These are phyloP conservation scores for Diabrotica balteata DNA, from an alignment of 2,888 invertebrate species.

Conservation along the genomic window DNA sequence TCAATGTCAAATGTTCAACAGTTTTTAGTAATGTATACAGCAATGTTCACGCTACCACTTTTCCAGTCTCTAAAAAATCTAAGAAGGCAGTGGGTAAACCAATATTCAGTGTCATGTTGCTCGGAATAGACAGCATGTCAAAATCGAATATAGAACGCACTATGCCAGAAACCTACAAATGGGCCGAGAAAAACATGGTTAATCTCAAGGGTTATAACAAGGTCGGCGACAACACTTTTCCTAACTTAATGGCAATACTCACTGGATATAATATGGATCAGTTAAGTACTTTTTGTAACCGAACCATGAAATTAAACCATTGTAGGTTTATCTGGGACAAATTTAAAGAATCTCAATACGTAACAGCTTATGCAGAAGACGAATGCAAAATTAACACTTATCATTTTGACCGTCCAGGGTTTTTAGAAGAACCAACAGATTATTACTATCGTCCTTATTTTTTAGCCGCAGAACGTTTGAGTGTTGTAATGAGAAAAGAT, in stretches of 20 bases:
- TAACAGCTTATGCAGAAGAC: slow-evolving; percentile 84
- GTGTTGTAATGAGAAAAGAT: slow-evolving; percentile 61
- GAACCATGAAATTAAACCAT: slow-evolving; percentile 69
- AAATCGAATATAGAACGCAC: slow-evolving; percentile 76
- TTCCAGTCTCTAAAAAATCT: slow-evolving; percentile 13
- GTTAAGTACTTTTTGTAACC: slow-evolving; percentile 61
- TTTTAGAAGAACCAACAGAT: slow-evolving; percentile 77
- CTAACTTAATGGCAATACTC: slow-evolving; percentile 84
- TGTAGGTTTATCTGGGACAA: slow-evolving; percentile 81
- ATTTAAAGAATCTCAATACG: slow-evolving; percentile 74
- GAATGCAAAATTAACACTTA: slow-evolving; percentile 76
- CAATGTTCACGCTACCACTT: slow-evolving; percentile 64
- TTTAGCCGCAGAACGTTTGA: slow-evolving; percentile 69
- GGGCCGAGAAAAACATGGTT: slow-evolving; percentile 65
- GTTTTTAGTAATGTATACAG: slow-evolving; percentile 54
- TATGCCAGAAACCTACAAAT: slow-evolving; percentile 75
- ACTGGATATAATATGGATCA: slow-evolving; percentile 67
- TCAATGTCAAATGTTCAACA: slow-evolving; percentile 30
- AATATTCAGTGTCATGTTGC: slow-evolving; percentile 68
- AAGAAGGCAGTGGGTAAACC: slow-evolving; percentile 57
- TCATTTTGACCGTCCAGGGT: slow-evolving; percentile 76
- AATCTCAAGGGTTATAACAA: slow-evolving; percentile 62
- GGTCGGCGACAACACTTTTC: slow-evolving; percentile 89
- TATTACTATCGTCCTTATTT: slow-evolving; percentile 81
- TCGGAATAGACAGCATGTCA: slow-evolving; percentile 89